Evolutionary conservation across 2,888 invertebrate species (phyloP).

Genomic region (Nomada goodeniana): DNA sequence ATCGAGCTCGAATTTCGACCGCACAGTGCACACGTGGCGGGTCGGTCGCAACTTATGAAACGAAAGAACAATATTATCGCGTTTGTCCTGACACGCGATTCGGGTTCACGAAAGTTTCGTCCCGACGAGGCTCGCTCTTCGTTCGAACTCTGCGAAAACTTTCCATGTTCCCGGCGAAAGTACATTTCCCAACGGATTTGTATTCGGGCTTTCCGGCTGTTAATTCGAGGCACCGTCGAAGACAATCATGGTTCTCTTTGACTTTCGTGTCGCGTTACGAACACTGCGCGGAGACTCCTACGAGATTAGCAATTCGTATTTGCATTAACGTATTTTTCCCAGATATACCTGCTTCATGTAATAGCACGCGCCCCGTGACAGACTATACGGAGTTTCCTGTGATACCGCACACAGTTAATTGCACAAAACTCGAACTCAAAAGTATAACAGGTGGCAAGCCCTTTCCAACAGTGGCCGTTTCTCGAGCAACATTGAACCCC

Average conservation of each 20-base stretch:
- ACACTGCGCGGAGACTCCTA: not conserved
- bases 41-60: not conserved
- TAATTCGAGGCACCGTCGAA: constrained; percentile 35
- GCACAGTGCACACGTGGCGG: not conserved
- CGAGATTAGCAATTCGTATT: not conserved
- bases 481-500: too few species aligned
- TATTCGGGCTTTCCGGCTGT: constrained; percentile 18
- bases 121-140: not conserved
- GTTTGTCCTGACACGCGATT: constrained; percentile 2
- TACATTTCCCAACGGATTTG: constrained; percentile 17
- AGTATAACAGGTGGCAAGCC: too few species aligned
- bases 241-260: constrained; percentile 25
- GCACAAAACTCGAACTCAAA: too few species aligned
- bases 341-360: not conserved
- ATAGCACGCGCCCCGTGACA: too few species aligned
- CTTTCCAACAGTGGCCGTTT: too few species aligned
- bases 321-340: not conserved
- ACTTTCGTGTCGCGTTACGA: constrained; percentile 1
- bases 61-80: constrained; percentile 26
- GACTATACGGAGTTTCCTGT: too few species aligned
- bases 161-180: constrained; percentile 34
- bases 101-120: not conserved
- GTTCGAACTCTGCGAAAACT: constrained; percentile 34
- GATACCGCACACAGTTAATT: too few species aligned
- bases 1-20: not conserved